phyloP scores from a whole-genome alignment of 1,140 invertebrate genomes.

The Oryctes rhinoceros region DNA sequence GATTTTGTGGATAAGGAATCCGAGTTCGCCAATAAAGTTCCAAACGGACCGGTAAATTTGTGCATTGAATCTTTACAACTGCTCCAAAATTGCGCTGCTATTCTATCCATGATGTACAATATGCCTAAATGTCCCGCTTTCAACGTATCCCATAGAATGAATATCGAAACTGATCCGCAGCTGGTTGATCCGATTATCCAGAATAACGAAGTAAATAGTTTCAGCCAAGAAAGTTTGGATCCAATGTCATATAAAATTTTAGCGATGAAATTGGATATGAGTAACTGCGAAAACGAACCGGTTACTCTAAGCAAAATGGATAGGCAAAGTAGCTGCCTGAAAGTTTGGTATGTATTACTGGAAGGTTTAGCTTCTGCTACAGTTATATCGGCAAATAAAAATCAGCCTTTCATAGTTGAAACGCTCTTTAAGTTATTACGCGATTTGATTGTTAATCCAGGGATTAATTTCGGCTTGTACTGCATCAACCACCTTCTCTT shows the following conservation, averaged over 20 bases:
- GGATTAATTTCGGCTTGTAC: conserved; percentile 85
- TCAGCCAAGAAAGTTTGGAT: conserved; percentile 62
- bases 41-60: conserved; percentile 66
- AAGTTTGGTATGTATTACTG: conserved; percentile 91
- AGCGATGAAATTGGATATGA: conserved; percentile 64
- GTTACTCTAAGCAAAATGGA: conserved; percentile 76
- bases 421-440: conserved; percentile 84
- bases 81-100: conserved; percentile 83
- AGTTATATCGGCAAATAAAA: conserved; percentile 80
- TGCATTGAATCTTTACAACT: conserved; percentile 88
- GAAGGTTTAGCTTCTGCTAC: conserved; percentile 87
- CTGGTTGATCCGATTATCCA: conserved; percentile 87
- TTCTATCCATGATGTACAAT: conserved; percentile 89
- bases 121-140: conserved; percentile 95
- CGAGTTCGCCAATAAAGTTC: conserved; percentile 43
- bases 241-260: conserved; percentile 71
- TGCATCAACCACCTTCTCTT: conserved; percentile 90
- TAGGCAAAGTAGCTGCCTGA: conserved; percentile 82
- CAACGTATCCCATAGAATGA: conserved; percentile 87
- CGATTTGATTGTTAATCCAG: conserved; percentile 78
- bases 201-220: conserved; percentile 73
- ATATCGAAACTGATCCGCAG: conserved; percentile 78
- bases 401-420: conserved; percentile 87
- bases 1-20: conserved; percentile 47
- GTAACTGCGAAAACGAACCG: conserved; percentile 67